Percentiles rank a stretch among this genome's conserved stretches.
Conservation (phyloP, 2,113 vertebrate genomes). For the Burhinus oedicnemus region DNA sequence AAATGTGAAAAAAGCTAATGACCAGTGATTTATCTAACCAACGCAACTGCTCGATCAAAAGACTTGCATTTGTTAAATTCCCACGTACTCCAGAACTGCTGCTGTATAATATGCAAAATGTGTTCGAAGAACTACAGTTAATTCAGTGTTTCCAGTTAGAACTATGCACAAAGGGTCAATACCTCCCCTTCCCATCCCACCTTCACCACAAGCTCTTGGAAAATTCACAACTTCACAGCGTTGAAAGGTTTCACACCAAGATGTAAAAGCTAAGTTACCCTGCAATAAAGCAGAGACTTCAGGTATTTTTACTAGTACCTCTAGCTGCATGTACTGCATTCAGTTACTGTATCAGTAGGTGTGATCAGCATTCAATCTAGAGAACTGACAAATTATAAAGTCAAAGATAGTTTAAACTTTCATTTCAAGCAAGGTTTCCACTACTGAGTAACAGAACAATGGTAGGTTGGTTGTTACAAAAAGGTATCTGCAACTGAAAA, state of each 20-base stretch:
- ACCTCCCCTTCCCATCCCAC: constrained; percentile 47
- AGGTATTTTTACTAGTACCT: background rate
- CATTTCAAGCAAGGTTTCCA: constrained; percentile 36
- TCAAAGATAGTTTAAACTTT: constrained; percentile 43
- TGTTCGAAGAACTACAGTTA: constrained; percentile 51
- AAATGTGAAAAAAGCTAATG: constrained; percentile 71
- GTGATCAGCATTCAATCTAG: constrained; percentile 49
- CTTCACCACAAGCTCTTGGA: constrained; percentile 36
- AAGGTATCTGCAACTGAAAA: constrained; percentile 37
- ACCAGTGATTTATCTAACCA: constrained; percentile 74
- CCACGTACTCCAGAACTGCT: constrained; percentile 68
- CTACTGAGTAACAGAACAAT: background rate
- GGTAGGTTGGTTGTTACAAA: constrained; percentile 28
- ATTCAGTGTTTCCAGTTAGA: constrained; percentile 28
- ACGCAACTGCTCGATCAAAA: constrained; percentile 65
- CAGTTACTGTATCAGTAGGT: constrained; percentile 34
- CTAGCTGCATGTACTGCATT: constrained; percentile 52
- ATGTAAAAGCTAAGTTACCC: constrained; percentile 34
- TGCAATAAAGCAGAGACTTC: constrained; percentile 72
- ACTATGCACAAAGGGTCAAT: constrained; percentile 43
- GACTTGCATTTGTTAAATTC: constrained; percentile 38
- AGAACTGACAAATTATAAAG: constrained; percentile 20
- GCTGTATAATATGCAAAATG: constrained; percentile 59
- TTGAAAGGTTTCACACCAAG: constrained; percentile 45
- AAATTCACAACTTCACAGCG: constrained; percentile 60